Evolutionary conservation across 2,888 invertebrate species (phyloP).

Genomic region (Tipula unca): DNA sequence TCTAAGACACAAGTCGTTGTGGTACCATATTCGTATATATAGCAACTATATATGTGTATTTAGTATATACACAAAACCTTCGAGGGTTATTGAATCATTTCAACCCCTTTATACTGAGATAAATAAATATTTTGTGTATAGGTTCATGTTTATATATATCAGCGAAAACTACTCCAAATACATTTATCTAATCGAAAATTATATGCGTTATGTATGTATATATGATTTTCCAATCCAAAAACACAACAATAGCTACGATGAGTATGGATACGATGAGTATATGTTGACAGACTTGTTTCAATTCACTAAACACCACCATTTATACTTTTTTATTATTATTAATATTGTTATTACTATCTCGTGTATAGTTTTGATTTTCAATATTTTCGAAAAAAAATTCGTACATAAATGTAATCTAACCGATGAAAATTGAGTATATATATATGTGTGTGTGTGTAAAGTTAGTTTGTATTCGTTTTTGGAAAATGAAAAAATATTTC

Average conservation of each 20-base stretch:
- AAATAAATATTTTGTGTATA: not conserved
- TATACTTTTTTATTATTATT: conserved; percentile 10
- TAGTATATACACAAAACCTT: not conserved
- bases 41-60: no score
- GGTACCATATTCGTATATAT: not conserved
- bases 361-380: not conserved
- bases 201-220: not conserved
- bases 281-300: conserved; percentile 14
- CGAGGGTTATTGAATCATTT: not conserved
- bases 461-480: not conserved
- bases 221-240: not conserved
- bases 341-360: not conserved
- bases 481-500: not conserved
- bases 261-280: not conserved
- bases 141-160: not conserved
- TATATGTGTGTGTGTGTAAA: not conserved
- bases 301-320: not conserved
- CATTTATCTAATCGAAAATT: conserved; percentile 4
- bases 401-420: not conserved
- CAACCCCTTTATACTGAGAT: conserved; percentile 1
- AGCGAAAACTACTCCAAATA: not conserved
- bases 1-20: not conserved
- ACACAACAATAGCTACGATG: not conserved
- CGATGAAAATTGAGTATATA: not conserved
- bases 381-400: not conserved